phyloP scores from a whole-genome alignment of 2,797 vertebrate genomes.

The Poecile montanus region DNA sequence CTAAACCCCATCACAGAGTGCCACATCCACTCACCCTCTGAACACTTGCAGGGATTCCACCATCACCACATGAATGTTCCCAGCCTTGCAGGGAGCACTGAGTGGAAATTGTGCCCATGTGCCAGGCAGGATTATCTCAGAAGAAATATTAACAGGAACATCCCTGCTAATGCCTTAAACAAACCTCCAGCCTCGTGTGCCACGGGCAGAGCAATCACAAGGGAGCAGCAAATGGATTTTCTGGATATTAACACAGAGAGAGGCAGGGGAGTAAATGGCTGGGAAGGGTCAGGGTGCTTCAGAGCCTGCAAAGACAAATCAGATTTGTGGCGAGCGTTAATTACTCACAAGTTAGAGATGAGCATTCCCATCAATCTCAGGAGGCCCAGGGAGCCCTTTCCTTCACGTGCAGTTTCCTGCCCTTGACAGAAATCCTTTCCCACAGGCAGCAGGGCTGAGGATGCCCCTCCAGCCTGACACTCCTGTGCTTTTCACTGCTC shows the following conservation, averaged over 20 bases:
- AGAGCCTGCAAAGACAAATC: not conserved
- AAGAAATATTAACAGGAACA: not conserved
- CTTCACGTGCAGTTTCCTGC: not conserved
- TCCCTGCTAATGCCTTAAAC: not conserved
- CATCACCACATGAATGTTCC: accelerated
- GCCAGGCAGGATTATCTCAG: not conserved
- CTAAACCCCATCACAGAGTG: not conserved
- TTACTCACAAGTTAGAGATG: not conserved
- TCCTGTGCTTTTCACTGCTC: accelerated
- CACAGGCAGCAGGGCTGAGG: not conserved
- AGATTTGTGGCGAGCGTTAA: not conserved
- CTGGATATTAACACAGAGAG: not conserved
- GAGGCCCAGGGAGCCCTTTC: not conserved
- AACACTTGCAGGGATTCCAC: not conserved
- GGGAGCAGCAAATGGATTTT: not conserved
- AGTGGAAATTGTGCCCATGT: not conserved
- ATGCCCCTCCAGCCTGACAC: not conserved
- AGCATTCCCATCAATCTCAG: not conserved
- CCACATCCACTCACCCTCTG: not conserved
- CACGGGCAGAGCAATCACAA: not conserved
- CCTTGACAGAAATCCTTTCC: not conserved
- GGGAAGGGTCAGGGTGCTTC: accelerated
- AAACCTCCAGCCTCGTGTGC: not conserved
- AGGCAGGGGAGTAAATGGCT: not conserved
- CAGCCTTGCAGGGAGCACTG: not conserved